Conservation (phyloP, 2,888 invertebrate species). For the Caenorhabditis sp. region DNA sequence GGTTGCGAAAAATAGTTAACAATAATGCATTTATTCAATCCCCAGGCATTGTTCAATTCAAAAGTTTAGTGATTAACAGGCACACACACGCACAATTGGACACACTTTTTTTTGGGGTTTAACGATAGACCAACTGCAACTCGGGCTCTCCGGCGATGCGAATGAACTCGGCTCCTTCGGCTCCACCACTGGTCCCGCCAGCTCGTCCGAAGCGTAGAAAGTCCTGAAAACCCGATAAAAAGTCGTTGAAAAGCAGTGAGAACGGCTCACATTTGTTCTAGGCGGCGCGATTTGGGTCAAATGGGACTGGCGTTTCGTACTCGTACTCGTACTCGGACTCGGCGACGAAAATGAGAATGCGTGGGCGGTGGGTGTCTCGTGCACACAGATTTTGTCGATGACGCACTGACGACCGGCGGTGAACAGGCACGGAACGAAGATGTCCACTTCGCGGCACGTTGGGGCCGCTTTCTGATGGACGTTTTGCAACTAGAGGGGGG, state of each 20-base stretch:
- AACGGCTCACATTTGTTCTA: conserved; percentile 29
- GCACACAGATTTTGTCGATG: conserved; percentile 42
- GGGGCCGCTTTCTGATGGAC: not conserved
- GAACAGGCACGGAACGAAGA: conserved; percentile 46
- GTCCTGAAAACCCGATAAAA: conserved; percentile 33
- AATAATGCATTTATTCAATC: too few relatives aligned
- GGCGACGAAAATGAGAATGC: not conserved
- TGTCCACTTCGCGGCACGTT: conserved; percentile 32
- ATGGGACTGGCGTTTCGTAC: not conserved
- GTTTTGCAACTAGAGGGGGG: not conserved
- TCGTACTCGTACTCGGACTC: not conserved
- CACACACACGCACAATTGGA: too few relatives aligned
- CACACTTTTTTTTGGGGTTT: not conserved
- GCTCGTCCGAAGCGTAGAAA: conserved; percentile 53
- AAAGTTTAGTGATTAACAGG: not conserved
- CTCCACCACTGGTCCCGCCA: not conserved
- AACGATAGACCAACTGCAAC: not conserved
- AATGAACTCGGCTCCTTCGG: not conserved
- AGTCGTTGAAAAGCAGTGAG: not conserved
- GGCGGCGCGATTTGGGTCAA: conserved; percentile 13
- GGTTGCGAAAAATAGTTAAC: too few relatives aligned
- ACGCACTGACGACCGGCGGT: conserved; percentile 27
- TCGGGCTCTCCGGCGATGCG: conserved; percentile 22
- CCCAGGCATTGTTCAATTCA: too few relatives aligned
- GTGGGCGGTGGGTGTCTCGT: conserved; percentile 17